Evolutionary conservation across 2,797 vertebrate genomes (phyloP).

Genomic region (Halcyon badia): DNA sequence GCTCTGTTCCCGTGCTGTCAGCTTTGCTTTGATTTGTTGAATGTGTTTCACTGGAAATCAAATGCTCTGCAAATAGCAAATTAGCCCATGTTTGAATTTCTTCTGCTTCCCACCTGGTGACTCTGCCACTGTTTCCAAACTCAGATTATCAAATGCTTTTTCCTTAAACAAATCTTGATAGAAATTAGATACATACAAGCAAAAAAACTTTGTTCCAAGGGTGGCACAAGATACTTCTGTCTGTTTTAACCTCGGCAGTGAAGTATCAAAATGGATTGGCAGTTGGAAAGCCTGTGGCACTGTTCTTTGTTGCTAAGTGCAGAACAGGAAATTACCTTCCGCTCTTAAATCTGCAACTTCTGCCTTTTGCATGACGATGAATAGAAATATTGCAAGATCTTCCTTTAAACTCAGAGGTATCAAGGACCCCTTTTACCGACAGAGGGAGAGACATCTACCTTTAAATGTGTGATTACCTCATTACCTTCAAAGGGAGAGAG

Average conservation of each 20-base stretch:
- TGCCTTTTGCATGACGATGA: not conserved
- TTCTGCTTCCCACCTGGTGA: not conserved
- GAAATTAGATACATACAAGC: not conserved
- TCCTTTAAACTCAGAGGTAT: not conserved
- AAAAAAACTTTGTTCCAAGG: not conserved
- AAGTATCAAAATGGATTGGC: not conserved
- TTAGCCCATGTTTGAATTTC: not conserved
- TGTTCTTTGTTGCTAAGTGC: not conserved
- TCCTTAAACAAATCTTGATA: not conserved
- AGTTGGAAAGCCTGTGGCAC: not conserved
- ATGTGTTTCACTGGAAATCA: not conserved
- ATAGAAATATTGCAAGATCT: slow-evolving; percentile 2
- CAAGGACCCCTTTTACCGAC: not conserved
- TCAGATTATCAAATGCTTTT: not conserved
- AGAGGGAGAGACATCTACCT: not conserved
- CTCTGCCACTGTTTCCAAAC: not conserved
- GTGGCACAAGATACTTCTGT: not conserved
- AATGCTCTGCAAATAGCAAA: not conserved
- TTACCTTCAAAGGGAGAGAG: slow-evolving; percentile 16
- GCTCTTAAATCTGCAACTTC: slow-evolving; percentile 25
- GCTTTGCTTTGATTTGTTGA: not conserved
- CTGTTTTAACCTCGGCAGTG: slow-evolving; percentile 34
- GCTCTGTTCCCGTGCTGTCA: not conserved
- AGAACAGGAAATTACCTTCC: slow-evolving; percentile 29
- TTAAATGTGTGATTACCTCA: not conserved